Percentiles rank a stretch among this genome's conserved stretches.
Evolutionary conservation across 2,113 vertebrate species (phyloP).

Genomic region (Oceanites oceanicus): DNA sequence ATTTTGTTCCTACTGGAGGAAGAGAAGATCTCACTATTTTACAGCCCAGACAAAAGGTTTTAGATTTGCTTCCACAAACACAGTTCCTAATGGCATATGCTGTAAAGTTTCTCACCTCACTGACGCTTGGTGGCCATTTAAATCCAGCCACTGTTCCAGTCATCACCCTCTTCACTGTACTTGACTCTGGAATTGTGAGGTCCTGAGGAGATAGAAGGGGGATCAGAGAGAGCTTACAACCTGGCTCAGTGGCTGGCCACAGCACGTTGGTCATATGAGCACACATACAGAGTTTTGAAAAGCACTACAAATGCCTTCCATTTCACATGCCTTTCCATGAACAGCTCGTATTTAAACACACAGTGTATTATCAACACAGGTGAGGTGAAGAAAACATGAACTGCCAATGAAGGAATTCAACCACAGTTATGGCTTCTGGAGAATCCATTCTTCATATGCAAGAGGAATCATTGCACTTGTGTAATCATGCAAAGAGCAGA

Average conservation of each 20-base stretch:
- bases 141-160: slow-evolving; percentile 89
- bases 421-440: background rate
- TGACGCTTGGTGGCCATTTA: slow-evolving; percentile 94
- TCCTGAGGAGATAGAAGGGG: slow-evolving; percentile 82
- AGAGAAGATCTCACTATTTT: background rate
- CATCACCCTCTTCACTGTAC: slow-evolving; percentile 91
- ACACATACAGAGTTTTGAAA: background rate
- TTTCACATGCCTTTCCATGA: background rate
- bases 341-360: background rate
- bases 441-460: background rate
- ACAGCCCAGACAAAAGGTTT: background rate
- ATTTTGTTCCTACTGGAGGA: background rate
- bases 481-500: background rate
- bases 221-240: slow-evolving; percentile 16
- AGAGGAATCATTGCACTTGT: background rate
- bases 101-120: slow-evolving; percentile 72
- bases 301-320: background rate
- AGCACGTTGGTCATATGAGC: background rate
- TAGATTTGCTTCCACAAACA: background rate
- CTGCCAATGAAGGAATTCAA: background rate
- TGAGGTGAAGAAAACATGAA: background rate
- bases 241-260: background rate
- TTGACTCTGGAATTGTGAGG: slow-evolving; percentile 92
- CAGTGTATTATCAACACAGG: background rate
- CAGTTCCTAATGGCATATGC: background rate